Conservation (phyloP, 2,888 invertebrate genomes). For the Lycocerus yunnanus region DNA sequence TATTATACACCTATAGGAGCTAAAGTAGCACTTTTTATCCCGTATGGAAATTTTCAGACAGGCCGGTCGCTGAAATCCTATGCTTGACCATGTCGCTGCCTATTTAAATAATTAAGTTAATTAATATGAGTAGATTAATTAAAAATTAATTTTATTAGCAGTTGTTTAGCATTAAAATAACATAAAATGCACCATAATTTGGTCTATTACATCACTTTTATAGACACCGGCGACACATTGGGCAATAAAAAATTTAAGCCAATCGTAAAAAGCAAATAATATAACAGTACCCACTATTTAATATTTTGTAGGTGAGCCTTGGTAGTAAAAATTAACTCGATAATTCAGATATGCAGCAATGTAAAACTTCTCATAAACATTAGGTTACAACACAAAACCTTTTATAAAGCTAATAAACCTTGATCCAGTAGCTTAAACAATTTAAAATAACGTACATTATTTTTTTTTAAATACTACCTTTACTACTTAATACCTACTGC, state of each 20-base stretch:
- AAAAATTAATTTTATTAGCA: not conserved
- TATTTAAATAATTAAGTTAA: not conserved
- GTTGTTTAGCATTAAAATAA: not conserved
- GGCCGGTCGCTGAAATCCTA: too few species aligned
- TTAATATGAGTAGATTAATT: not conserved
- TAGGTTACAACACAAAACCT: slow-evolving; percentile 3
- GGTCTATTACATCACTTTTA: not conserved
- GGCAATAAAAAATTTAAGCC: not conserved
- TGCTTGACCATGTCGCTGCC: too few species aligned
- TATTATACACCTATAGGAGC: too few species aligned
- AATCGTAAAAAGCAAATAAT: not conserved
- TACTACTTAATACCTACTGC: not conserved
- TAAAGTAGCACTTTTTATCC: too few species aligned
- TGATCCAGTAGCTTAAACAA: not conserved
- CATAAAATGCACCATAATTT: not conserved
- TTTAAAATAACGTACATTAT: not conserved
- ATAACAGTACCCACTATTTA: not conserved
- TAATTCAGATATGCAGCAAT: not conserved
- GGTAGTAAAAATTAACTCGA: not conserved
- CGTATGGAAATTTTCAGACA: too few species aligned
- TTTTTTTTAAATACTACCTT: too few species aligned
- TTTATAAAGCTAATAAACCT: slow-evolving; percentile 3
- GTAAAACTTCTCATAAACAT: slow-evolving; percentile 1
- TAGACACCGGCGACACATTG: not conserved
- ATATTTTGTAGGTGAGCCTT: not conserved